These are phyloP conservation scores for Oreamnos americanus DNA, from an alignment of 2,113 vertebrate genomes.

Conservation along the genomic window DNA sequence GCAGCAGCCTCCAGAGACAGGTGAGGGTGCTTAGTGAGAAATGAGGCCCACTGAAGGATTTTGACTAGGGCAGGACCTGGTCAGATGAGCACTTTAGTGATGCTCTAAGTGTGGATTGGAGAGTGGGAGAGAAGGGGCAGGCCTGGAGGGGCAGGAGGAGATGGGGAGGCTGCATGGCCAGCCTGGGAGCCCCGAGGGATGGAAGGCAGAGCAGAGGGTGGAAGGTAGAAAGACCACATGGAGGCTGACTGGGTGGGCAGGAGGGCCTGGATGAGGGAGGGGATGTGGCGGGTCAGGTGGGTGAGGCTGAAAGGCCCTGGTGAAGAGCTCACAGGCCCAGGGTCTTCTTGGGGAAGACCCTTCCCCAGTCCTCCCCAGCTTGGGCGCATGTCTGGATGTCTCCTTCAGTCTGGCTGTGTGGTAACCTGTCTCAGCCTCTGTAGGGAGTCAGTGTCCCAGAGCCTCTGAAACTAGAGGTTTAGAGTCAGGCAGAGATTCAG, in stretches of 20 bases:
- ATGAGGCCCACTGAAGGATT: not conserved
- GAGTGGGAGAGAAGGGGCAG: no score
- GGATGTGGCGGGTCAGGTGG: not conserved
- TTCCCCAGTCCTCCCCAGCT: not conserved
- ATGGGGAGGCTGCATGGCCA: no score
- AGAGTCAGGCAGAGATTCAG: not conserved
- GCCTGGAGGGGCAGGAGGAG: not conserved
- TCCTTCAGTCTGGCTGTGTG: not conserved
- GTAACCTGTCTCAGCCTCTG: not conserved
- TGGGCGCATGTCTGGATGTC: rapidly evolving
- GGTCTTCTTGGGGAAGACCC: not conserved
- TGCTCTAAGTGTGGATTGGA: not conserved
- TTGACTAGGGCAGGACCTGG: not conserved
- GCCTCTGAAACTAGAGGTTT: not conserved
- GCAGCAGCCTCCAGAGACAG: not conserved
- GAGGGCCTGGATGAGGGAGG: not conserved
- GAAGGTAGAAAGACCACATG: not conserved
- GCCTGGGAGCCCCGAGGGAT: not conserved
- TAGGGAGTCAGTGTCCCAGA: not conserved
- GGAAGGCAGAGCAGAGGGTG: not conserved
- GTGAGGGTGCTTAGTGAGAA: not conserved
- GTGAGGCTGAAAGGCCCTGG: not conserved
- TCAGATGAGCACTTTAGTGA: not conserved
- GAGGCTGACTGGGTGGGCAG: not conserved
- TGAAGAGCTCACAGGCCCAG: not conserved